Conservation (phyloP, 2,113 vertebrate genomes). For the Tursiops truncatus region DNA sequence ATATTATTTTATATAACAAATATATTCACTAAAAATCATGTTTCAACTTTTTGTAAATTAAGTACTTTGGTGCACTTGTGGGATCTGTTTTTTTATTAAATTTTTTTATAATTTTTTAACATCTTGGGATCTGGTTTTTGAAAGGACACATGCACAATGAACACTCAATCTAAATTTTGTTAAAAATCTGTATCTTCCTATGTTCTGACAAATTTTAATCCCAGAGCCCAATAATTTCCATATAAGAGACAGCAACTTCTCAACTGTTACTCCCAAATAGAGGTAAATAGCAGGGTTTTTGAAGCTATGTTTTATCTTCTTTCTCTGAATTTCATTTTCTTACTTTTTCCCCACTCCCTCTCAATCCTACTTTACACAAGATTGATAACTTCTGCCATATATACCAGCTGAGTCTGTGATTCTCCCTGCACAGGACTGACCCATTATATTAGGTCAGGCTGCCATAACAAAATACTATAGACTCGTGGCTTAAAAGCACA, state of each 20-base stretch:
- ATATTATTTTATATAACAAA: background rate
- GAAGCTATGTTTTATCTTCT: background rate
- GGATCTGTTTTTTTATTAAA: background rate
- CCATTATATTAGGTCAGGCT: background rate
- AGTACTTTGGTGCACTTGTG: background rate
- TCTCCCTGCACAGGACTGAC: background rate
- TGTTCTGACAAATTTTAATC: background rate
- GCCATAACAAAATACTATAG: background rate
- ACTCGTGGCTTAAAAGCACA: background rate
- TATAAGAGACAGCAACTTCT: background rate
- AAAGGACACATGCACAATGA: background rate
- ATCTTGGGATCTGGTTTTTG: background rate
- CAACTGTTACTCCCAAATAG: background rate
- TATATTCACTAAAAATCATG: constrained; percentile 3
- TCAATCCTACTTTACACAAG: background rate
- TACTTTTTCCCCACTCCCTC: background rate
- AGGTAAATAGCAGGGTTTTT: background rate
- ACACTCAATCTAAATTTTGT: background rate
- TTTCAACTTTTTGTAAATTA: constrained; percentile 7
- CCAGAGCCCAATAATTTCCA: background rate
- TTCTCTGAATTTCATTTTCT: constrained; percentile 14
- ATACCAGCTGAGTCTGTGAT: background rate
- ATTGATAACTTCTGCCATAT: background rate
- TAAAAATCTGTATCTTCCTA: constrained; percentile 1
- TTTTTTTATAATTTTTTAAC: too few species aligned